Conservation (phyloP, 2,888 invertebrate genomes). For the Microplitis manilae region DNA sequence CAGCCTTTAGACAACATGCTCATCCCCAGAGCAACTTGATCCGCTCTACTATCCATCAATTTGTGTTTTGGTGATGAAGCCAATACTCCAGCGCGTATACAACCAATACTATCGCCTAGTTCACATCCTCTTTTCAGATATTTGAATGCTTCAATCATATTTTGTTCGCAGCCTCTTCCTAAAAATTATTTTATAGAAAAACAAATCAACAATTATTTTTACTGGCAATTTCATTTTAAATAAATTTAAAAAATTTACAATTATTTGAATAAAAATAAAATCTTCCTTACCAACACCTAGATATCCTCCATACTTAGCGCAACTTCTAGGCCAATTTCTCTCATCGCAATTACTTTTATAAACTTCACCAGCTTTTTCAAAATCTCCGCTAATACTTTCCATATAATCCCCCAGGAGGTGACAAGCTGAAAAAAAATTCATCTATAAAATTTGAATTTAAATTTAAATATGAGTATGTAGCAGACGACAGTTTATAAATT, state of each 20-base stretch:
- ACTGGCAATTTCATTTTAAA: neutral
- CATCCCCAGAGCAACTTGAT: conserved; percentile 69
- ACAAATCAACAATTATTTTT: neutral
- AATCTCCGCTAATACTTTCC: conserved; percentile 88
- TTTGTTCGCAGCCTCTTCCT: conserved; percentile 59
- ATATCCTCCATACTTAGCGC: conserved; percentile 89
- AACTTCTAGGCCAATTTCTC: conserved; percentile 87
- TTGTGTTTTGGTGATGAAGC: conserved; percentile 29
- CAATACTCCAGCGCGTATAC: conserved; percentile 81
- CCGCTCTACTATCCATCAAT: conserved; percentile 45
- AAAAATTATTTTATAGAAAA: neutral
- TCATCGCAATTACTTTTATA: conserved; percentile 92
- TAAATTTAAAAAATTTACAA: neutral
- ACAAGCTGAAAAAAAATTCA: conserved; percentile 77
- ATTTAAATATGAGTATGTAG: no score
- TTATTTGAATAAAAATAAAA: neutral
- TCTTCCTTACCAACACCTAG: conserved; percentile 77
- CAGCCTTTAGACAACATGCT: conserved; percentile 74
- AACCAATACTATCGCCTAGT: conserved; percentile 79
- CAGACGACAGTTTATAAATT: no score
- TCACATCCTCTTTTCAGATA: conserved; percentile 88
- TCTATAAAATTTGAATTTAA: conserved; percentile 8
- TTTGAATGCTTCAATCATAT: conserved; percentile 73
- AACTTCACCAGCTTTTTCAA: conserved; percentile 84
- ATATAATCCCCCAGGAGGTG: conserved; percentile 94